These are phyloP conservation scores for Ceratosolen solmsi DNA, from an alignment of 1,140 invertebrate genomes.

Conservation along the genomic window DNA sequence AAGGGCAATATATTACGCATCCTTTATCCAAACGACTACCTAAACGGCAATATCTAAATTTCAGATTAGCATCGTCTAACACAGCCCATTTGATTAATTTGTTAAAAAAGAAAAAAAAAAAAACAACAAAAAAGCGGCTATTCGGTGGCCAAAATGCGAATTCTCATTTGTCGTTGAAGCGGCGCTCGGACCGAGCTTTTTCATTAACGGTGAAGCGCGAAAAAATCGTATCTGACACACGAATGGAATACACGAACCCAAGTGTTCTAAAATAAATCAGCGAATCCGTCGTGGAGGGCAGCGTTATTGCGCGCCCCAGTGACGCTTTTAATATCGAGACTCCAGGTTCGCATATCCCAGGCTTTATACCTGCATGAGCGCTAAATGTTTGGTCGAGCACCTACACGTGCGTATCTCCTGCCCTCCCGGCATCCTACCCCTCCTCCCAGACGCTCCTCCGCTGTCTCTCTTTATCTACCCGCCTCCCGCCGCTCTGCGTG, in stretches of 20 bases:
- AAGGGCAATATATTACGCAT: not conserved
- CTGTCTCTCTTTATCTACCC: too few relatives aligned
- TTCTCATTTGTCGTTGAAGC: not conserved
- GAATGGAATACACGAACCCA: not conserved
- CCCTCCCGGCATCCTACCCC: too few relatives aligned
- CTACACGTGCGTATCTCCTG: not conserved
- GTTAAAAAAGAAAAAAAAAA: too few relatives aligned
- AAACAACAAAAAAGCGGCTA: not conserved
- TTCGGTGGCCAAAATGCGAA: not conserved
- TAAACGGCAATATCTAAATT: not conserved
- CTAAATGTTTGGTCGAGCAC: not conserved
- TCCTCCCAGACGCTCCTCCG: too few relatives aligned
- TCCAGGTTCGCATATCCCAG: not conserved
- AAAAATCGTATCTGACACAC: not conserved
- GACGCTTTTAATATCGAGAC: constrained; percentile 29
- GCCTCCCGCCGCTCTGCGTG: not conserved
- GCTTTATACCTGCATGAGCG: not conserved
- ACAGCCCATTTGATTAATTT: not conserved
- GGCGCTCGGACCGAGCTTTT: not conserved
- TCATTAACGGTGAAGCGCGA: not conserved
- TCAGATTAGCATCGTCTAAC: not conserved
- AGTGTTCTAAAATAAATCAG: constrained; percentile 18
- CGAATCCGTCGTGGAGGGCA: not conserved
- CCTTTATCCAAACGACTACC: not conserved
- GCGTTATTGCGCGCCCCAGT: not conserved